Percentiles rank a stretch among this genome's conserved stretches.
These are phyloP conservation scores for Anas flavirostris DNA, from an alignment of 2,797 vertebrate genomes.

Conservation along the genomic window DNA sequence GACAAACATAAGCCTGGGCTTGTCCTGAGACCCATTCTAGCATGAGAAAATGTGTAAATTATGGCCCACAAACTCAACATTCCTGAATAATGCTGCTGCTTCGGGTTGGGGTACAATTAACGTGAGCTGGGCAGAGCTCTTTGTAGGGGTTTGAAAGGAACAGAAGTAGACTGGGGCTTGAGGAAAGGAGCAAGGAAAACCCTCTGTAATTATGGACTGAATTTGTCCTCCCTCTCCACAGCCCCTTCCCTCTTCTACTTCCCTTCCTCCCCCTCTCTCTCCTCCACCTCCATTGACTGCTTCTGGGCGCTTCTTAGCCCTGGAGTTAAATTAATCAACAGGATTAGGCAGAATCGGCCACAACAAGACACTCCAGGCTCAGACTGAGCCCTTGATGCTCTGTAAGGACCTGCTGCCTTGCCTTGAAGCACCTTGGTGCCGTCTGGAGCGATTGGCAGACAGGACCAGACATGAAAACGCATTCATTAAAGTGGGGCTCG, in stretches of 20 bases:
- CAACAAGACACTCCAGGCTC: slow-evolving; percentile 39
- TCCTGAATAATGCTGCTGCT: not conserved
- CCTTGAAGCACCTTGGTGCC: slow-evolving; percentile 41
- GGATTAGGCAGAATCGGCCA: slow-evolving; percentile 81
- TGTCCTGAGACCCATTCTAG: not conserved
- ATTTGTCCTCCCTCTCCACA: not conserved
- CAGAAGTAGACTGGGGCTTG: not conserved
- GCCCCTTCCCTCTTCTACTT: not conserved
- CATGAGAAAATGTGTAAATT: slow-evolving; percentile 25
- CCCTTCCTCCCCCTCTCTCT: not conserved
- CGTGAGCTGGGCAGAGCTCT: not conserved
- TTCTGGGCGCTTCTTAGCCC: slow-evolving; percentile 52
- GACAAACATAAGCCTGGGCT: not conserved
- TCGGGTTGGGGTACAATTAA: not conserved
- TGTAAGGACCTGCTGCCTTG: slow-evolving; percentile 6
- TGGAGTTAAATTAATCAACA: slow-evolving; percentile 88
- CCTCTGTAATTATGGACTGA: not conserved
- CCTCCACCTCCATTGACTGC: not conserved
- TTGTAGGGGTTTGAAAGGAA: not conserved
- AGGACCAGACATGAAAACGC: not conserved
- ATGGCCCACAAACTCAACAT: not conserved
- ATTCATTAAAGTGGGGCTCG: slow-evolving; percentile 45
- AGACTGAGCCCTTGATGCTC: slow-evolving; percentile 2
- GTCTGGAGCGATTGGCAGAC: slow-evolving; percentile 18
- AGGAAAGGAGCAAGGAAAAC: not conserved